Base-by-base conservation (phyloP, 2,113 vertebrate genomes). In the Hippocampus zosterae region DNA sequence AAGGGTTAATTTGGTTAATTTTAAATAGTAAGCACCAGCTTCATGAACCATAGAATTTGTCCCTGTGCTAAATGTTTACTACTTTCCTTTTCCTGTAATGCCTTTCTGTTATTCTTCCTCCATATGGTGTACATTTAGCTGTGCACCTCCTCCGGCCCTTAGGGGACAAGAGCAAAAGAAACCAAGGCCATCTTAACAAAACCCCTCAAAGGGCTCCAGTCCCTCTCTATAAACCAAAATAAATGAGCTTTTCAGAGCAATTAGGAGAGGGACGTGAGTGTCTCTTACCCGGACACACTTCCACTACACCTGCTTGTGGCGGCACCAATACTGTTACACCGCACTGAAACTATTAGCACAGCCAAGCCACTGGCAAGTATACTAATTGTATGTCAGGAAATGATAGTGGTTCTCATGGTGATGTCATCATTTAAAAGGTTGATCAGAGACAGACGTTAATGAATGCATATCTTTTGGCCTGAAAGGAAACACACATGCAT, bases 111-210 rank as follows among this genome's bases (percentile, higher is more conserved):
- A 41, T 80, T 29, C 62, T 80, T 83, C 41, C 62, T 81, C 77
- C 76, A 83, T 88, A 72, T 89, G 77, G 82, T 88, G 81, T 78
- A 85, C 82, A 83, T 90, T 88, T 87, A 80, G 75, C 72, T 79
- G 74, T 48, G 62, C 68, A 68, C 72, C 71, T 71, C 71, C 37
- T 63, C 52, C 77, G 73, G 76, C 80, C 83, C 72, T 82, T 27
- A 21, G 61, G 82, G 52, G 25, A 40, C 44, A 41, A 80, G 52
- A 70, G 25, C 70, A 63, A 68, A 50, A 65, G 52, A 68, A 66
- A 56, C 77, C 63, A 40, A 61, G 77, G 57, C 75, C 81, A 78
- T 71, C 74, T 83, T 86, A 81, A 90, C 84, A 84, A 88, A 86
- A 75, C 74, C 83, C 70, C 78, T 80, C 77, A 78, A 73, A 85